phyloP scores from a whole-genome alignment of 2,888 invertebrate species.

The Junonia oenone region DNA sequence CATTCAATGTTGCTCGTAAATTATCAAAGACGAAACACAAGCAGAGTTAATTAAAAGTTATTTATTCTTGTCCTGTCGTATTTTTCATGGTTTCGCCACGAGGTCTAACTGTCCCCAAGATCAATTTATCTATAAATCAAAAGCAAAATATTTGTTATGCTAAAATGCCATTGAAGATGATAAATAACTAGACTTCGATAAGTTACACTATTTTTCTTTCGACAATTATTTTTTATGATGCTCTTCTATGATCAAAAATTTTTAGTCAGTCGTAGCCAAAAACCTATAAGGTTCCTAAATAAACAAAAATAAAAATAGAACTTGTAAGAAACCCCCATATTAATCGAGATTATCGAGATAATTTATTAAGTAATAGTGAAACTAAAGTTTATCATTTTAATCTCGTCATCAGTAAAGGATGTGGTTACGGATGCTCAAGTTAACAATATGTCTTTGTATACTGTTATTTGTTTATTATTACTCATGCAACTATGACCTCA shows the following conservation, averaged over 20 bases:
- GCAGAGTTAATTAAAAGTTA: not conserved
- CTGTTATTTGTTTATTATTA: not conserved
- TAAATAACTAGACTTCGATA: too few relatives aligned
- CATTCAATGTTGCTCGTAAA: too few relatives aligned
- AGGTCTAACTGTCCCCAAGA: constrained; percentile 25
- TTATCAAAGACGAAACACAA: not conserved
- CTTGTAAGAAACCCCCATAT: too few relatives aligned
- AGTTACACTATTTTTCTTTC: too few relatives aligned
- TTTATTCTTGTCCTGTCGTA: constrained; percentile 19
- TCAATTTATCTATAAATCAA: constrained; percentile 18
- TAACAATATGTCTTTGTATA: not conserved
- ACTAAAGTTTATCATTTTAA: not conserved
- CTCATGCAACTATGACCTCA: too few relatives aligned
- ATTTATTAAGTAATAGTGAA: not conserved
- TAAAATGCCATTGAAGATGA: not conserved
- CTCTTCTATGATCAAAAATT: too few relatives aligned
- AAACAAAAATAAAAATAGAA: too few relatives aligned
- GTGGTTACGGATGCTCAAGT: not conserved
- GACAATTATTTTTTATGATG: too few relatives aligned
- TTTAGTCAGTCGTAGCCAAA: too few relatives aligned
- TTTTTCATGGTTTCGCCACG: constrained; percentile 23
- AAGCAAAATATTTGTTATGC: not conserved
- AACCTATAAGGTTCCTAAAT: too few relatives aligned
- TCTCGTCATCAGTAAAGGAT: not conserved
- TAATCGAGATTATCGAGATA: not conserved